These are phyloP conservation scores for Hedychridium roseum DNA, from an alignment of 2,888 invertebrate genomes.

Conservation along the genomic window DNA sequence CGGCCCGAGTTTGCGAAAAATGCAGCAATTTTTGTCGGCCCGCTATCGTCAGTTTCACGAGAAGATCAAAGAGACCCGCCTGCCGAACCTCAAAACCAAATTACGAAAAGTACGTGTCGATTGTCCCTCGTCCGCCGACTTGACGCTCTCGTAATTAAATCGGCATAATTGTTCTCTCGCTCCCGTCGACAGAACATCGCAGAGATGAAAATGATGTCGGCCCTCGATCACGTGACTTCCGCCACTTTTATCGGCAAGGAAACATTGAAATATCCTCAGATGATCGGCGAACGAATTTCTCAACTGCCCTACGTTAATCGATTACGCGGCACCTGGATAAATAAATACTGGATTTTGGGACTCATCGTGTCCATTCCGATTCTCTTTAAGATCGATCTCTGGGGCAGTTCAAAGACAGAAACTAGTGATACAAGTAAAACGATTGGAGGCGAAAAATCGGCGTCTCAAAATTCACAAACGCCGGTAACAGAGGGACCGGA, in stretches of 20 bases:
- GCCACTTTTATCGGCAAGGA: neutral
- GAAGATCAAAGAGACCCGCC: conserved; percentile 26
- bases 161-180: neutral
- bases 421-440: too few relatives aligned
- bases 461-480: too few relatives aligned
- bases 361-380: conserved; percentile 17
- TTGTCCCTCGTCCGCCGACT: neutral
- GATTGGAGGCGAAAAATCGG: too few relatives aligned
- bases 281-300: conserved; percentile 4
- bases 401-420: too few relatives aligned
- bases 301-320: conserved; percentile 13
- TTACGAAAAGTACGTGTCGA: conserved; percentile 22
- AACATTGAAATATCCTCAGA: neutral
- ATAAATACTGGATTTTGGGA: conserved; percentile 17
- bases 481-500: too few relatives aligned
- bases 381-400: conserved; percentile 21
- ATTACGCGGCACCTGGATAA: conserved; percentile 9
- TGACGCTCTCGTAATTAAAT: neutral
- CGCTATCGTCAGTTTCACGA: conserved; percentile 29
- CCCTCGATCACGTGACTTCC: conserved; percentile 7
- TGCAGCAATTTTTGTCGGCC: conserved; percentile 27
- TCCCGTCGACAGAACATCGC: conserved; percentile 9
- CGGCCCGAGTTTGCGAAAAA: too few relatives aligned
- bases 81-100: conserved; percentile 16
- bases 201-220: conserved; percentile 5